Base-by-base conservation (phyloP, 2,113 vertebrate genomes). In the Tachysurus fulvidraco region DNA sequence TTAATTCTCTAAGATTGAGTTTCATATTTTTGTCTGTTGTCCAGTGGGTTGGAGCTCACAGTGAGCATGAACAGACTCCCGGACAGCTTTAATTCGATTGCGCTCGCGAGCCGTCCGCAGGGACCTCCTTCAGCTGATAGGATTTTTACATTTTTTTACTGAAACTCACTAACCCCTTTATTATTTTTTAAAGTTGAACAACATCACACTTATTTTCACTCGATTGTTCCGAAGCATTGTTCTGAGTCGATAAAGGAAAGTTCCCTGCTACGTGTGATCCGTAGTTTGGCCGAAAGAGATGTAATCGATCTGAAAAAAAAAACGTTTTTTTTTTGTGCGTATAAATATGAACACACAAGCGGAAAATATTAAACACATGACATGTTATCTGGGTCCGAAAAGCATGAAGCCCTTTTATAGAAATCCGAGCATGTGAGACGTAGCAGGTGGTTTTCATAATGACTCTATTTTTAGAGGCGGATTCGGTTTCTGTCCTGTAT, bases 1-100 rank as follows among this genome's bases (percentile, higher is more conserved):
- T 77, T 89, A 83, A 88, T 83, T 78, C 86, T 64, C n/a, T 80
- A 85, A 82, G 83, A 81, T 86, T 88, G 67, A 80, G 84, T 89
- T 89, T 88, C 86, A 83, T 89, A 88, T 85, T 83, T 60, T 78
- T 86, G 88, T 86, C 71, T 81, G 81, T 28, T 65, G 60, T 88
- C 86, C 88, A 89, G 81, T 23, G 57, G 83, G 80, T 90, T 85
- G 85, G 87, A 87, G 60, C 88, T 87, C 55, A 13, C 71, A 87
- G 62, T 85, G 85, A 88, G 81, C 36, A 88, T 88, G 74, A 87
- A 81, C 55, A 84, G 85, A 87, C 84, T 87, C 88, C 62, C 81
- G 73, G 85, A 54, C 67, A 41, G 65, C 83, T 89, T 87, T 90
- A 89, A 90, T 87, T 85, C 74, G 73, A 90, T 89, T 89, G 88